These are phyloP conservation scores for Globodera rostochiensis DNA, from an alignment of 1,140 invertebrate species.

Conservation along the genomic window DNA sequence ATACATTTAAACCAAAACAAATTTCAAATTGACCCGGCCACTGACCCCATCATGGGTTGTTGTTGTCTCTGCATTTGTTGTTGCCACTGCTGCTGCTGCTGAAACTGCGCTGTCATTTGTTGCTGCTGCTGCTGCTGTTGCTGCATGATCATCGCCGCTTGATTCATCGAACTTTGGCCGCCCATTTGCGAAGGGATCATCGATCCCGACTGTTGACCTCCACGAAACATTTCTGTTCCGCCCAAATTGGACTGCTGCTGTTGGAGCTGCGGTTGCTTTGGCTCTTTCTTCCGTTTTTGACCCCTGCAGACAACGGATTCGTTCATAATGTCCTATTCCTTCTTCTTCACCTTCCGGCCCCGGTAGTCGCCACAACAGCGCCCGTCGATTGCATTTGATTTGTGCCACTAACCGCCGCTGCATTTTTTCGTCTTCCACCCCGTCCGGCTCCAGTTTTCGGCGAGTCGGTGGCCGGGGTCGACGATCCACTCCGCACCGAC, in stretches of 20 bases:
- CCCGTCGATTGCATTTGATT: conserved; percentile 12
- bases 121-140: conserved; percentile 13
- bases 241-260: conserved; percentile 13
- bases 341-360: conserved; percentile 13
- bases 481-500: conserved; percentile 24
- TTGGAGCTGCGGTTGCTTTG: conserved; percentile 10
- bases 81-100: not conserved
- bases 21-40: too few species aligned
- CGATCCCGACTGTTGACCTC: not conserved
- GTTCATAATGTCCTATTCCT: not conserved
- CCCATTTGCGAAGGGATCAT: conserved; percentile 21
- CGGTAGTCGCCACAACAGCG: not conserved
- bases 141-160: conserved; percentile 11
- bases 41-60: not conserved
- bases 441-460: conserved; percentile 26
- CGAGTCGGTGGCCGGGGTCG: conserved; percentile 22
- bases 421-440: conserved; percentile 23
- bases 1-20: too few species aligned
- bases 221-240: not conserved
- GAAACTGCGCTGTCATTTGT: not conserved
- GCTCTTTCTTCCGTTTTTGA: conserved; percentile 32
- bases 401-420: conserved; percentile 4
- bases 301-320: not conserved
- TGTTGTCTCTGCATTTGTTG: conserved; percentile 2
- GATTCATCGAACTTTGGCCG: not conserved